Conservation (phyloP, 2,888 invertebrate species). For the Agrochola lychnidis region DNA sequence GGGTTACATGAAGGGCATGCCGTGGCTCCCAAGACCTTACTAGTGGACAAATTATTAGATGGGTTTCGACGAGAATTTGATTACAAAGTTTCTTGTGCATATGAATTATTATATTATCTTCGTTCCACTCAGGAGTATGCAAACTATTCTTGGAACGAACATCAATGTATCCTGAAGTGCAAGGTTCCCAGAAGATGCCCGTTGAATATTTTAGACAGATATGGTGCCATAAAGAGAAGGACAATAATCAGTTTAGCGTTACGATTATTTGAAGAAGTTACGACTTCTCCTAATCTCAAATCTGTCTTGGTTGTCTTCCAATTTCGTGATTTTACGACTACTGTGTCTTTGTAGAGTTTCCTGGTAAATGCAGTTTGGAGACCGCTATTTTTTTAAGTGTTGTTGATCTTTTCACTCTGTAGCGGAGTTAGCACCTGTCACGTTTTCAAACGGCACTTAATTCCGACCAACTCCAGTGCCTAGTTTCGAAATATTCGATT, state of each 20-base stretch:
- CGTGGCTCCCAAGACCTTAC: slow-evolving; percentile 11
- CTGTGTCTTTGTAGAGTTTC: slow-evolving; percentile 50
- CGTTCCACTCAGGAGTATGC: slow-evolving; percentile 22
- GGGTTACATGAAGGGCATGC: slow-evolving; percentile 51
- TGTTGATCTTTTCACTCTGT: slow-evolving; percentile 24
- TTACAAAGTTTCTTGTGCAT: slow-evolving; percentile 31
- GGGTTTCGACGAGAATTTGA: not conserved
- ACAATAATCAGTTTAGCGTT: slow-evolving; percentile 44
- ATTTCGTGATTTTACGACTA: slow-evolving; percentile 57
- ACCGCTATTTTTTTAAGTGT: slow-evolving; percentile 21
- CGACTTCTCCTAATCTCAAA: slow-evolving; percentile 55
- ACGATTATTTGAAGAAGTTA: slow-evolving; percentile 57
- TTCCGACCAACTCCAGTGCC: slow-evolving; percentile 8
- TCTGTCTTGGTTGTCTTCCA: slow-evolving; percentile 64
- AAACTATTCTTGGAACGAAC: slow-evolving; percentile 49
- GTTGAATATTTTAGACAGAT: slow-evolving; percentile 40
- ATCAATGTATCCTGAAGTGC: slow-evolving; percentile 45
- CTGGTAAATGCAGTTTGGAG: slow-evolving; percentile 31
- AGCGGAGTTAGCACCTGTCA: slow-evolving; percentile 12
- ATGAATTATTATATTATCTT: slow-evolving; percentile 35
- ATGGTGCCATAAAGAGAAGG: slow-evolving; percentile 32
- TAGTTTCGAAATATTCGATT: slow-evolving; percentile 19
- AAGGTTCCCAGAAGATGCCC: slow-evolving; percentile 39
- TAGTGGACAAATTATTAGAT: slow-evolving; percentile 31
- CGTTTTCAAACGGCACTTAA: slow-evolving; percentile 13